phyloP scores from a whole-genome alignment of 2,888 invertebrate species.

The Campoletis raptor region DNA sequence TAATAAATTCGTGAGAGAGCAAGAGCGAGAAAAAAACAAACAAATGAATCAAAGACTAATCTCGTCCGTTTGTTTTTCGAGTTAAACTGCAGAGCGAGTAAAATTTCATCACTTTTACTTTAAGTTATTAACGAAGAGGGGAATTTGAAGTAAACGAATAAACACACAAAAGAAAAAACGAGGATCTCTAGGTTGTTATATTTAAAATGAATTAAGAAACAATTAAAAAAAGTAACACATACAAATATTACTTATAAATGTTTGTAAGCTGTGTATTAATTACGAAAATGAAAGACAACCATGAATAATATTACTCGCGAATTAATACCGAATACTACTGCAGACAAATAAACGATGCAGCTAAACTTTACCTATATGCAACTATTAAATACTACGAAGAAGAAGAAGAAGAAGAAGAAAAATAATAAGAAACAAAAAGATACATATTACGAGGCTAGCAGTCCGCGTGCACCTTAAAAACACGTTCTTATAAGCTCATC shows the following conservation, averaged over 20 bases:
- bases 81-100: constrained; percentile 34
- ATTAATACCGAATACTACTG: constrained; percentile 59
- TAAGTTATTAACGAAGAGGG: constrained; percentile 58
- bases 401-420: background rate
- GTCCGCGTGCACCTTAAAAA: constrained; percentile 43
- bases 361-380: constrained; percentile 40
- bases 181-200: constrained; percentile 60
- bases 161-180: constrained; percentile 38
- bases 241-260: constrained; percentile 51
- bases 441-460: constrained; percentile 41
- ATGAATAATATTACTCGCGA: constrained; percentile 52
- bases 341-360: constrained; percentile 24
- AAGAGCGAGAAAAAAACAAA: constrained; percentile 8
- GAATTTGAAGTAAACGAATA: constrained; percentile 19
- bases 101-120: constrained; percentile 53
- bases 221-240: constrained; percentile 61
- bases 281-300: background rate
- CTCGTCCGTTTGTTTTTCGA: constrained; percentile 63
- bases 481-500: constrained; percentile 47
- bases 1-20: constrained; percentile 23
- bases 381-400: background rate
- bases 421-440: background rate
- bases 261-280: constrained; percentile 58
- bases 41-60: constrained; percentile 55
- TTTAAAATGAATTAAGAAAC: constrained; percentile 52